Percentiles rank a stretch among this genome's conserved stretches.
phyloP scores from a whole-genome alignment of 1,140 invertebrate genomes.

The Chironomus tepperi region DNA sequence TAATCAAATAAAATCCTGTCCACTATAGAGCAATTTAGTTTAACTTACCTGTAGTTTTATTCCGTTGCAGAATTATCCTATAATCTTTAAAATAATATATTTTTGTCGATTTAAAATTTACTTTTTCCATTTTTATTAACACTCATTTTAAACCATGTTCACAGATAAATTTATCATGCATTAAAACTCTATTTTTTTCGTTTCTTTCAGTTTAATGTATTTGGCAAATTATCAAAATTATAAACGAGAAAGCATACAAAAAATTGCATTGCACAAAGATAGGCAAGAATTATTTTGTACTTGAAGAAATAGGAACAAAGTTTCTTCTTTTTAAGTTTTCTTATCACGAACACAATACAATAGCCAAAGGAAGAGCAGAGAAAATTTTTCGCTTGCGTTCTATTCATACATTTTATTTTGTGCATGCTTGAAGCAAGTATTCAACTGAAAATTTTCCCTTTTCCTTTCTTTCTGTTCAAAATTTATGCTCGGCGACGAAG shows the following conservation, averaged over 20 bases:
- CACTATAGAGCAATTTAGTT: too few relatives aligned
- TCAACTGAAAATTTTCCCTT: neutral
- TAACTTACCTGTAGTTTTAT: too few relatives aligned
- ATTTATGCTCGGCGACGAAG: conserved; percentile 6
- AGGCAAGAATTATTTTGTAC: neutral
- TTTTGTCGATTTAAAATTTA: neutral
- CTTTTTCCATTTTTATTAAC: neutral
- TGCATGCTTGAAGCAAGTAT: neutral
- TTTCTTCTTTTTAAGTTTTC: neutral
- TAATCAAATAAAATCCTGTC: too few relatives aligned
- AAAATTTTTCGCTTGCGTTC: neutral
- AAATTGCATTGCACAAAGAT: neutral
- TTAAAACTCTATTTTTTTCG: conserved; percentile 7
- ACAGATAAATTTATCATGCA: conserved; percentile 2
- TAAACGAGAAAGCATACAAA: neutral
- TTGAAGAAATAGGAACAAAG: neutral
- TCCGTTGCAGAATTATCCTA: too few relatives aligned
- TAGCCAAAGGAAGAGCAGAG: neutral
- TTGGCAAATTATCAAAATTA: conserved; percentile 19
- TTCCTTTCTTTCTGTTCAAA: neutral
- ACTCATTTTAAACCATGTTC: neutral
- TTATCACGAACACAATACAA: conserved; percentile 23
- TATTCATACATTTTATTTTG: neutral
- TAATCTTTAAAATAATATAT: too few relatives aligned
- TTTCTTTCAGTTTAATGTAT: neutral